Base-by-base conservation (phyloP, 2,888 invertebrate genomes). In the Caenorhabditis macrosperma region DNA sequence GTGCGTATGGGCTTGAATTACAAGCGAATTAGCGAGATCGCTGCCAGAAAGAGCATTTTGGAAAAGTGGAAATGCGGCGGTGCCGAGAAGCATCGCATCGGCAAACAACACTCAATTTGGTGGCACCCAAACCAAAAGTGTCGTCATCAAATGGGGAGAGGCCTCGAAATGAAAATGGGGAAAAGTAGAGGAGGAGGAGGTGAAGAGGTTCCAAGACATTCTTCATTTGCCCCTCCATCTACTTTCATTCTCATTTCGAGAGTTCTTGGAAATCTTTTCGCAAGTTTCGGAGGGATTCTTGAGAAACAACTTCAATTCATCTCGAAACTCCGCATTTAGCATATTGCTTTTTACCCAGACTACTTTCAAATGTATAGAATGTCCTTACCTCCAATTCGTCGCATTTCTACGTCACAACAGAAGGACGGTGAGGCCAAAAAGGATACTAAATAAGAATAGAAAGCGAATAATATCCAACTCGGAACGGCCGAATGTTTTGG, bases 11-110 rank as follows among this genome's bases (percentile, higher is more conserved):
- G 63, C 50, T 74, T 64, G 50, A 74, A 74, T 74, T 74, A 59
- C 74, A 74, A 59, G 48, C 74, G 74, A 74, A 74, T 74, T 74
- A 74, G 74, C 74, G 64, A 46, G 57, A 74, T 57, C 44, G n/a
- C n/a, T 57, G 30, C 55, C 38, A 44, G 33, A 71, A 61, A 12
- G 33, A 28, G 38, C 64, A 41, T 64, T 74, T 74, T 64, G 57
- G 74, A 59, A 72, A 72, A 64, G 57, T 63, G 63, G 72, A 57
- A 64, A 72, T 55, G 30, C 28, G 41, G 30, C 28, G 41, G 33
- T 12, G 71, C 52, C 28, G 33, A 38, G 33, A 24, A 30, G 74
- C 38, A 41, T 50, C 48, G 59, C 57, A 46, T 55, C 55, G 64
- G 74, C 74, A 74, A 74, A 74, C 74, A 74, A 64, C 64, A 57